These are phyloP conservation scores for Decapterus maruadsi DNA, from an alignment of 2,797 vertebrate genomes.

Conservation along the genomic window DNA sequence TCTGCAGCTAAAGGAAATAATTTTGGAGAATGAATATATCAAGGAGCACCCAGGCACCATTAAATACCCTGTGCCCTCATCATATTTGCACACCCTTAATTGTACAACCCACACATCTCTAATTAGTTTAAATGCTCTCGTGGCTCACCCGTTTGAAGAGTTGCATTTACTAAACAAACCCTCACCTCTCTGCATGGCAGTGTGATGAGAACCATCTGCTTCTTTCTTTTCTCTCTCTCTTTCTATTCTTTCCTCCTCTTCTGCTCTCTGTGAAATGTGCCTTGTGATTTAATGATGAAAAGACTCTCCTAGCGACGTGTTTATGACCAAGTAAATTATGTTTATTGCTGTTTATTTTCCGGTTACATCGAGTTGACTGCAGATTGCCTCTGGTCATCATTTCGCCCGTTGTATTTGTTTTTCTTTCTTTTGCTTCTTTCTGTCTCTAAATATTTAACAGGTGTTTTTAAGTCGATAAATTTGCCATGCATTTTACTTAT, in stretches of 20 bases:
- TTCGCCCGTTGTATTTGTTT: background rate
- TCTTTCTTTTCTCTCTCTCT: too few relatives aligned
- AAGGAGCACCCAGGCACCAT: conserved; percentile 1
- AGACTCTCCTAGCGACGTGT: background rate
- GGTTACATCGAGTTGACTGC: background rate
- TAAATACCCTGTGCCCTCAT: conserved; percentile 43
- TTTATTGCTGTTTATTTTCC: background rate
- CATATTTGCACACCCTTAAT: conserved; percentile 47
- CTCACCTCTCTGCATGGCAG: conserved; percentile 35
- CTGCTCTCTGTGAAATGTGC: conserved; percentile 16
- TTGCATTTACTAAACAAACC: conserved; percentile 50
- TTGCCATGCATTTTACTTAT: background rate
- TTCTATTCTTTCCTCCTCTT: background rate
- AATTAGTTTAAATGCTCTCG: conserved; percentile 65
- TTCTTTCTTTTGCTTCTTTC: background rate
- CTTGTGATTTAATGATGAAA: conserved; percentile 18
- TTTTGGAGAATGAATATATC: conserved; percentile 13
- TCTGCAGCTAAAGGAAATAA: background rate
- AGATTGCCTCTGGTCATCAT: background rate
- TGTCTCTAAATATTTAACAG: background rate
- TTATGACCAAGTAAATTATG: background rate
- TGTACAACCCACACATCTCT: conserved; percentile 53
- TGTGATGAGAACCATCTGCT: conserved; percentile 37
- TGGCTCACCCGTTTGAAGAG: conserved; percentile 47
- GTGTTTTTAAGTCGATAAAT: background rate